These are phyloP conservation scores for Phorcus lineatus DNA, from an alignment of 2,888 invertebrate species.

Conservation along the genomic window DNA sequence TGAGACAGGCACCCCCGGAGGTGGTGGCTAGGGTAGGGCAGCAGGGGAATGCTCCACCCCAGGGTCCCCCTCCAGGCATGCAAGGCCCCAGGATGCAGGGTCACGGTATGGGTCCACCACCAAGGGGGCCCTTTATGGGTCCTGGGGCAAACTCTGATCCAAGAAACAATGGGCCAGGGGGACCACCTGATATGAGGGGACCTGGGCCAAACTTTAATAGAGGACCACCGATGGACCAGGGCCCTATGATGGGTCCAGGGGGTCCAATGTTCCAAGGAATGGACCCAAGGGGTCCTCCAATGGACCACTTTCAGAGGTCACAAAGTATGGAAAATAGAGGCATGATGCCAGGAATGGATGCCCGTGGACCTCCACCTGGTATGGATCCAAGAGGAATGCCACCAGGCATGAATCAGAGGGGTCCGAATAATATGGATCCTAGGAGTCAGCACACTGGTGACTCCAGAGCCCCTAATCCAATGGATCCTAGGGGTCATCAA, in stretches of 20 bases:
- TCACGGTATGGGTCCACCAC: background rate
- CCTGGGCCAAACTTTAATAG: constrained; percentile 26
- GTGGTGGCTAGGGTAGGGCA: background rate
- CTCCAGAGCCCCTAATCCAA: constrained; percentile 8
- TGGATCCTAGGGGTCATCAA: constrained; percentile 27
- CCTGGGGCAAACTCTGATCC: background rate
- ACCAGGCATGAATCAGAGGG: background rate
- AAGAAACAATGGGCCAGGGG: constrained; percentile 26
- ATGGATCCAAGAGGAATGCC: constrained; percentile 1
- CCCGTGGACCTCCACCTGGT: background rate
- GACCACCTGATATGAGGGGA: background rate
- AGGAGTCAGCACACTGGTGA: background rate
- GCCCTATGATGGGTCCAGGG: constrained; percentile 31
- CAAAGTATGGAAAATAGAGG: background rate
- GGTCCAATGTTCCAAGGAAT: constrained; percentile 35
- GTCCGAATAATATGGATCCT: background rate
- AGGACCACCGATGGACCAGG: background rate
- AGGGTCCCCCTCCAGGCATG: constrained; percentile 29
- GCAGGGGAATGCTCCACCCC: background rate
- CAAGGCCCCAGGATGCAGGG: constrained; percentile 9
- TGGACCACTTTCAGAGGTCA: background rate
- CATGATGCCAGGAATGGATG: constrained; percentile 5
- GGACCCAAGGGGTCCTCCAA: constrained; percentile 24
- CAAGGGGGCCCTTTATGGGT: background rate
- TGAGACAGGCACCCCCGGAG: constrained; percentile 29